Conservation (phyloP, 2,113 vertebrate genomes). For the Callocephalon fimbriatum region DNA sequence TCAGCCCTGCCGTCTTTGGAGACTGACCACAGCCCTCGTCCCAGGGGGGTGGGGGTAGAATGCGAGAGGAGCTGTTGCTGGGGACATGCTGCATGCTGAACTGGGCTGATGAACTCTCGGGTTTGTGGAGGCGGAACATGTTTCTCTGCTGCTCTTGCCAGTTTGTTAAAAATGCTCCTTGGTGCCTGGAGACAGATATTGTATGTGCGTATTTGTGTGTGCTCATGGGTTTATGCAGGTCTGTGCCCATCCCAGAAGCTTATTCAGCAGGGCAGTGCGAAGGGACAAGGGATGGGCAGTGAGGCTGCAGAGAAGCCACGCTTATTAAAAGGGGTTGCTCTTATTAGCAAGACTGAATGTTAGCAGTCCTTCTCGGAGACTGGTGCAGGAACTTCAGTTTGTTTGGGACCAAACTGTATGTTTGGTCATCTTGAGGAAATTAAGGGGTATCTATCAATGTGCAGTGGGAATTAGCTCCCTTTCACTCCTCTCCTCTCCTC, state of each 20-base stretch:
- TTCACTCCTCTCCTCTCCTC: too few relatives aligned
- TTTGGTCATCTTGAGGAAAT: background rate
- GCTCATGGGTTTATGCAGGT: background rate
- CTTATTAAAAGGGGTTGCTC: background rate
- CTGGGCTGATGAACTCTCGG: background rate
- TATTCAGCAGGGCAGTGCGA: background rate
- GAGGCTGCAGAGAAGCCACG: background rate
- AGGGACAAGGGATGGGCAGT: background rate
- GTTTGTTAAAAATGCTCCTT: background rate
- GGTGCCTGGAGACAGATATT: background rate
- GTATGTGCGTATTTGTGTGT: background rate
- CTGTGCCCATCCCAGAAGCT: background rate
- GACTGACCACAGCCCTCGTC: background rate
- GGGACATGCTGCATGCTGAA: background rate
- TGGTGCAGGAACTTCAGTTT: background rate
- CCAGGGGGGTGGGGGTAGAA: background rate
- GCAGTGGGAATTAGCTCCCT: background rate
- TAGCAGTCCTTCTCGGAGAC: background rate
- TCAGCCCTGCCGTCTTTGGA: background rate
- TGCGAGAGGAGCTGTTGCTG: background rate
- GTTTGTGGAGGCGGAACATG: background rate
- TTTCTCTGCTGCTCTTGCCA: background rate
- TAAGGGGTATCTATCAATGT: background rate
- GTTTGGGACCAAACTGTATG: background rate
- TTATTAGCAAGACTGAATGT: background rate